Percentiles rank a stretch among this genome's conserved stretches.
phyloP scores from a whole-genome alignment of 2,113 vertebrate genomes.

The Prietella phreatophila region DNA sequence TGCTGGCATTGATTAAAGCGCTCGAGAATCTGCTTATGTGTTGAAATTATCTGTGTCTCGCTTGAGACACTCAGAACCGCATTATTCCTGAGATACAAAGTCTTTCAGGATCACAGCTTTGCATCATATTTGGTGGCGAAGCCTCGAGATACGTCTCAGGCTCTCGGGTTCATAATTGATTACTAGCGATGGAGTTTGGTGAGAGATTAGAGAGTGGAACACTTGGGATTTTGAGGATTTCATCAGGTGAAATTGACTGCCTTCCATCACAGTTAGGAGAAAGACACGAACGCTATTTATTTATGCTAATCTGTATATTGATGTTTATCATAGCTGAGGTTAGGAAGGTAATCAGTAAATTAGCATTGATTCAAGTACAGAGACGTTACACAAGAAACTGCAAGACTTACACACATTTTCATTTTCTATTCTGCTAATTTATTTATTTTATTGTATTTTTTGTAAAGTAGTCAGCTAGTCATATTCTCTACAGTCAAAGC shows the following conservation, averaged over 20 bases:
- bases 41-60: conserved; percentile 77
- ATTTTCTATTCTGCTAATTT: not conserved
- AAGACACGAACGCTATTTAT: not conserved
- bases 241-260: conserved; percentile 4
- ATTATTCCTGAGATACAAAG: conserved; percentile 76
- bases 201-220: conserved; percentile 57
- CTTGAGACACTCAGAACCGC: conserved; percentile 67
- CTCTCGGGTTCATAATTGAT: conserved; percentile 71
- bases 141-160: conserved; percentile 71
- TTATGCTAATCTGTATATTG: not conserved
- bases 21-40: conserved; percentile 78
- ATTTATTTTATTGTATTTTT: not conserved
- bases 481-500: not conserved
- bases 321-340: not conserved
- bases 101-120: conserved; percentile 79
- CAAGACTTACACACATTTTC: not conserved
- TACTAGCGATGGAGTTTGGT: conserved; percentile 68
- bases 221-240: conserved; percentile 42
- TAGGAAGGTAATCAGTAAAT: not conserved
- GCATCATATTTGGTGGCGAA: conserved; percentile 74
- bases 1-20: conserved; percentile 77
- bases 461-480: not conserved
- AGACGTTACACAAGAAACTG: not conserved
- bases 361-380: not conserved
- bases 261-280: conserved; percentile 24